Conservation (phyloP, 53 echinoderm and acorn worm genomes). For the Apostichopus leukothele region DNA sequence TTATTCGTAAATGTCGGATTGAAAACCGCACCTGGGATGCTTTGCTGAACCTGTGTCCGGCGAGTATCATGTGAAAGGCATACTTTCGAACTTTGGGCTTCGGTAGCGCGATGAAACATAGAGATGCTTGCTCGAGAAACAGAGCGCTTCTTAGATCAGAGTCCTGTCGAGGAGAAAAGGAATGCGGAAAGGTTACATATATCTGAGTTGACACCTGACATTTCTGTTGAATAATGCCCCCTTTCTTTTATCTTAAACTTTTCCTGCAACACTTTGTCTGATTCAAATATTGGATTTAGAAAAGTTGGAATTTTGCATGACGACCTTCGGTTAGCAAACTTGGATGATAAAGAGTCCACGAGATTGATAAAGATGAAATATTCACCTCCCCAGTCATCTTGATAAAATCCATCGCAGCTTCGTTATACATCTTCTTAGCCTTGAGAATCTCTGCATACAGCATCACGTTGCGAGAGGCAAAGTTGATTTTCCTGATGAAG, state of each 20-base stretch:
- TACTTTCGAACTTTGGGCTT: conserved; percentile 95
- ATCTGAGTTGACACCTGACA: too few species aligned
- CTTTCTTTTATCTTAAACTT: too few species aligned
- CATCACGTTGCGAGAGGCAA: conserved; percentile 87
- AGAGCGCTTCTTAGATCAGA: conserved; percentile 94
- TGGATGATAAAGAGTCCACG: too few species aligned
- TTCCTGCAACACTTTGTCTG: too few species aligned
- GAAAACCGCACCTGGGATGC: conserved; percentile 76
- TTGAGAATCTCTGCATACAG: conserved; percentile 89
- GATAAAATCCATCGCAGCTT: conserved; percentile 98
- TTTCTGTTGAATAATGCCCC: too few species aligned
- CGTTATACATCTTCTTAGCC: conserved; percentile 83
- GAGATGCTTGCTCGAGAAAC: conserved; percentile 91
- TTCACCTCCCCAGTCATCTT: conserved; percentile 94
- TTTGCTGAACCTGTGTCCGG: conserved; percentile 96
- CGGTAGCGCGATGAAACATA: conserved; percentile 91
- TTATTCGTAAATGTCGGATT: background rate
- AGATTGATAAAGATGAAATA: background rate
- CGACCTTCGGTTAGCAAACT: too few species aligned
- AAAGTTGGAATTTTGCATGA: too few species aligned
- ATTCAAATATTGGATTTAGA: too few species aligned
- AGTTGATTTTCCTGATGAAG: conserved; percentile 64
- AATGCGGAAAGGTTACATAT: background rate
- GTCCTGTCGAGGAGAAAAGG: conserved; percentile 56
- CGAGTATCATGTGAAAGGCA: conserved; percentile 98